Evolutionary conservation across 2,888 invertebrate species (phyloP), one percentile per base, ranked within the genome.

Genomic region (Yponomeuta sedellus): DNA sequence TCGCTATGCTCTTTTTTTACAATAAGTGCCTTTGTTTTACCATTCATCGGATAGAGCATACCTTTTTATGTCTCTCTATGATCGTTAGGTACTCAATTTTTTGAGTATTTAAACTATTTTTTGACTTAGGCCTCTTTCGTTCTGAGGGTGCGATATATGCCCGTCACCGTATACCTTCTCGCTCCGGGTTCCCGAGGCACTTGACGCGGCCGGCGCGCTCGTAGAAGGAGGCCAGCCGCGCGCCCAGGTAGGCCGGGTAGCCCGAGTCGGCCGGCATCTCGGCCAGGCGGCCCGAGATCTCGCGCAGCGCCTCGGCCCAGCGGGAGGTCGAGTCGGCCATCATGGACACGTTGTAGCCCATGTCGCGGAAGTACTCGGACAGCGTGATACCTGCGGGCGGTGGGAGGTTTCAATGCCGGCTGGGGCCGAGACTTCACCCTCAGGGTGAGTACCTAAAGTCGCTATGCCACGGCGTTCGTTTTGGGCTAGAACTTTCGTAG

Each of bases 321-420:
- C 99, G 97, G 16, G 99, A 99, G 22, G 99, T 99, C 39, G 99
- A 99, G 92, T 99, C 99, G 70, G 99, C 99, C 99, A 99, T 99
- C 99, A 99, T 99, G 74, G 99, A 98, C 62, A 99, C 99, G 87
- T 99, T 97, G 94, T 99, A 98, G 82, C 99, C 99, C 99, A 99
- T 99, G 91, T 97, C 97, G 78, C 97, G 94, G 96, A 99, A 99
- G 92, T 99, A 99, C 91, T 99, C 99, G 34, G 99, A 98, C n/a
- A 99, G 93, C 0, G 99, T 99, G 89, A 99, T 99, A 77, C 97
- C 97, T 95, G 79, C 1, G 72, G 66, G 61, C 16, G 16, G 44
- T 12, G 12, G 1, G 12, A 52, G 16, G 16, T 1, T 12, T 0
- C 16, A 52, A 12, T 12, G 2, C 11, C n/a, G n/a, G n/a, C n/a